Evolutionary conservation across 2,888 invertebrate genomes (phyloP).

Genomic region (Cylindroiulus punctatus): DNA sequence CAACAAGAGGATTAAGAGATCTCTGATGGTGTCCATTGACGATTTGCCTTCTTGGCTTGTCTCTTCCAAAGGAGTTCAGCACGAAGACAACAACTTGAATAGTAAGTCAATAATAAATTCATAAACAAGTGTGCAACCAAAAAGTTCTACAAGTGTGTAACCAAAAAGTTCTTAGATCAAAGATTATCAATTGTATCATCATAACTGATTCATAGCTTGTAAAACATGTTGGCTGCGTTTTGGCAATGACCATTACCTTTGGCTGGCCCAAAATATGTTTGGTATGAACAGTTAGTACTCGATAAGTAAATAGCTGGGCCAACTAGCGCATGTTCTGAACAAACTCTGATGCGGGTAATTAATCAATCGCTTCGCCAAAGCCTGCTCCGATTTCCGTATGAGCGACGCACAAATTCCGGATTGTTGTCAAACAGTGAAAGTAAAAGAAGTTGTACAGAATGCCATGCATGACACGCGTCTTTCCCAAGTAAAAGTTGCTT

Average conservation of each 20-base stretch:
- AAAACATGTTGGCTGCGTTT: no score
- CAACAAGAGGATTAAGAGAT: constrained; percentile 45
- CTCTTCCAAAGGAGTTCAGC: constrained; percentile 21
- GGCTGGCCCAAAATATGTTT: no score
- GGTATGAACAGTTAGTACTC: background rate
- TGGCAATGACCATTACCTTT: no score
- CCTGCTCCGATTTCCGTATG: background rate
- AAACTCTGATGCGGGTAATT: constrained; percentile 20
- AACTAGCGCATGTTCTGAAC: background rate
- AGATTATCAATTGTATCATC: no score
- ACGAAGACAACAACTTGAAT: constrained; percentile 12
- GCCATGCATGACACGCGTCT: no score
- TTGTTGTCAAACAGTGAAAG: background rate
- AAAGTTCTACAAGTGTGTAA: no score
- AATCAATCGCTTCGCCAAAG: background rate
- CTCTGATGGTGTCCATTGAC: constrained; percentile 49
- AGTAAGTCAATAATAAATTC: constrained; percentile 14
- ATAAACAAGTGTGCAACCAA: background rate
- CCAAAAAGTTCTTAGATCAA: no score
- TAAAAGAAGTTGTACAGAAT: background rate
- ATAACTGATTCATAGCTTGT: no score
- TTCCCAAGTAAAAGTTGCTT: no score
- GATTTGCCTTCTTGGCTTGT: constrained; percentile 50
- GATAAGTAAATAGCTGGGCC: background rate
- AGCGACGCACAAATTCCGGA: background rate